phyloP scores from a whole-genome alignment of 1,140 invertebrate species.

The Lordiphosa mommai region DNA sequence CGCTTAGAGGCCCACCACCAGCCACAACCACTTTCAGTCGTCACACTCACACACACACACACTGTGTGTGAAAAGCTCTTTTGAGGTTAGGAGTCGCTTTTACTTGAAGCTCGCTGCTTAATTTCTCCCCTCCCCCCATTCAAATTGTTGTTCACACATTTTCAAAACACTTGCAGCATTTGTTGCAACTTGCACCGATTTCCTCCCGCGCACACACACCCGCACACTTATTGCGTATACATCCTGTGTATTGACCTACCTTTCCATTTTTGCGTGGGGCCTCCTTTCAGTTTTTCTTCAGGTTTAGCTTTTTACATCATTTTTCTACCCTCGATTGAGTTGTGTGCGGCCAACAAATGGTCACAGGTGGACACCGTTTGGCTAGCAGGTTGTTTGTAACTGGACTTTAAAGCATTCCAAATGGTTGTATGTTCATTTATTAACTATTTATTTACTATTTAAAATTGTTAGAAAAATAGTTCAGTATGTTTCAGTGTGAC shows the following conservation, averaged over 20 bases:
- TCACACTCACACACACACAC: slow-evolving; percentile 37
- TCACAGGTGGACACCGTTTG: slow-evolving; percentile 19
- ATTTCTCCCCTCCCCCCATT: slow-evolving; percentile 43
- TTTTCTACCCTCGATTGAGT: slow-evolving; percentile 44
- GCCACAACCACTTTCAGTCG: slow-evolving; percentile 71
- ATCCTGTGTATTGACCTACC: slow-evolving; percentile 68
- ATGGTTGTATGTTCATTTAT: slow-evolving; percentile 62
- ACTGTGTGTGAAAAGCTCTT: slow-evolving; percentile 60
- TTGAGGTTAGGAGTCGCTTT: slow-evolving; percentile 66
- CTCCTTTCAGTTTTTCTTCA: slow-evolving; percentile 20
- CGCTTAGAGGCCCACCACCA: slow-evolving; percentile 34
- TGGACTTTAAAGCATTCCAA: slow-evolving; percentile 57
- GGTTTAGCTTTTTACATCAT: slow-evolving; percentile 60
- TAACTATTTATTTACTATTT: slow-evolving; percentile 36
- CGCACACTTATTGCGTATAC: slow-evolving; percentile 46
- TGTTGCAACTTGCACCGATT: slow-evolving; percentile 9
- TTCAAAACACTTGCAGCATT: slow-evolving; percentile 4
- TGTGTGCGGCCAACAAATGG: slow-evolving; percentile 31
- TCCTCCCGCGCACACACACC: neutral
- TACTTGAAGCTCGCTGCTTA: slow-evolving; percentile 32
- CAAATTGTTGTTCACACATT: slow-evolving; percentile 53
- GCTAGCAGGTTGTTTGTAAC: slow-evolving; percentile 20
- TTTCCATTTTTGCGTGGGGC: slow-evolving; percentile 69
- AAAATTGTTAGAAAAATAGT: slow-evolving; percentile 63
- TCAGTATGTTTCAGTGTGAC: slow-evolving; percentile 50